phyloP scores from a whole-genome alignment of 2,888 invertebrate genomes.

The Luperina nickerlii region DNA sequence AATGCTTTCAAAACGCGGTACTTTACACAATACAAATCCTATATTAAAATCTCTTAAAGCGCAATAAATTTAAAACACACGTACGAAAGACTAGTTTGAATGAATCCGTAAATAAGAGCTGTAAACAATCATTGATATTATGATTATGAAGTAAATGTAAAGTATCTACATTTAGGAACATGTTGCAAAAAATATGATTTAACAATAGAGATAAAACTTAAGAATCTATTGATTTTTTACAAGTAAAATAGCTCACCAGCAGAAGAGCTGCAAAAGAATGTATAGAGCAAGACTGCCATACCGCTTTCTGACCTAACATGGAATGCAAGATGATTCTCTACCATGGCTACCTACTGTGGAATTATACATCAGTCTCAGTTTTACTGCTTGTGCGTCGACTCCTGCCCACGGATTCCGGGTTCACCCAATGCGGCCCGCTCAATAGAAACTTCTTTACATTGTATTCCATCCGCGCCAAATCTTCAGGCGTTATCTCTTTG shows the following conservation, averaged over 20 bases:
- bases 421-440: slow-evolving; percentile 89
- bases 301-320: slow-evolving; percentile 61
- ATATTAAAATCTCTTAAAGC: slow-evolving; percentile 50
- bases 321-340: slow-evolving; percentile 64
- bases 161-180: slow-evolving; percentile 68
- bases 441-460: slow-evolving; percentile 94
- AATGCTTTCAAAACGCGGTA: slow-evolving; percentile 46
- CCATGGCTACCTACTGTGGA: slow-evolving; percentile 75
- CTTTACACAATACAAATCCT: slow-evolving; percentile 51
- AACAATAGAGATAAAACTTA: slow-evolving; percentile 12
- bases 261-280: slow-evolving; percentile 52
- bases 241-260: slow-evolving; percentile 30
- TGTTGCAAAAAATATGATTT: slow-evolving; percentile 37
- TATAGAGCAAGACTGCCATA: slow-evolving; percentile 60
- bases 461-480: slow-evolving; percentile 93
- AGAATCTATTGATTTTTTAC: slow-evolving; percentile 9
- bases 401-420: slow-evolving; percentile 76
- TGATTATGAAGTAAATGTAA: slow-evolving; percentile 33
- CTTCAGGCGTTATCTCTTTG: slow-evolving; percentile 88
- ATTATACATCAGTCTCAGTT: slow-evolving; percentile 90
- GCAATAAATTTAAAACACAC: slow-evolving; percentile 61
- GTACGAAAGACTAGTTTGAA: slow-evolving; percentile 71
- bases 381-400: slow-evolving; percentile 89
- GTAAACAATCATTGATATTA: slow-evolving; percentile 45
- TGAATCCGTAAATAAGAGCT: slow-evolving; percentile 66